phyloP scores from a whole-genome alignment of 2,888 invertebrate species.

The Venusia cambrica region DNA sequence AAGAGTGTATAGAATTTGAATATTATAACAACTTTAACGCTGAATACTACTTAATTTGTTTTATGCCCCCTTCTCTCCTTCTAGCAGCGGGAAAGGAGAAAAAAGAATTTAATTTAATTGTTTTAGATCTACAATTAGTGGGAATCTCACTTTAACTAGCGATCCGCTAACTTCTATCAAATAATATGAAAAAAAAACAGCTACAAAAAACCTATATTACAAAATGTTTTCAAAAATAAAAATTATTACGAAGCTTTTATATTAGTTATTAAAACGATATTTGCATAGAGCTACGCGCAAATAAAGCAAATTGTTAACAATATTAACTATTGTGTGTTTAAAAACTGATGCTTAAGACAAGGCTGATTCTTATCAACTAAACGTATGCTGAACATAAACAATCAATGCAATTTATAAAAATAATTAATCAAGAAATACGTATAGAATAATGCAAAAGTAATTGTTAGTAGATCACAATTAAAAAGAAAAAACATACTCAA shows the following conservation, averaged over 20 bases:
- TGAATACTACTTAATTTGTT: constrained; percentile 38
- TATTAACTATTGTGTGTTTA: no score
- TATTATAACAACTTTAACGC: constrained; percentile 48
- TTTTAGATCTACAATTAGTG: constrained; percentile 38
- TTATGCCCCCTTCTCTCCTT: constrained; percentile 68
- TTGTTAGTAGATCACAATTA: no score
- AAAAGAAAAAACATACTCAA: constrained; percentile 1
- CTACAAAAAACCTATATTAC: no score
- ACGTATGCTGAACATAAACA: no score
- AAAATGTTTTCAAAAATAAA: no score
- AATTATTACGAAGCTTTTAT: no score
- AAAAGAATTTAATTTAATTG: constrained; percentile 35
- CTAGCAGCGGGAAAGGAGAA: constrained; percentile 75
- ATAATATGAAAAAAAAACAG: neutral
- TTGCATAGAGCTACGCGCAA: no score
- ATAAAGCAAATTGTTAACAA: no score
- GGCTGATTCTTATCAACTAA: no score
- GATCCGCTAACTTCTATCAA: constrained; percentile 2
- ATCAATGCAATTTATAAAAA: no score
- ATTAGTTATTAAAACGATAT: no score
- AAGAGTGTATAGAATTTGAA: constrained; percentile 67
- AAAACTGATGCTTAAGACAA: no score
- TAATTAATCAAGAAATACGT: neutral
- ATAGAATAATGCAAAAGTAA: neutral
- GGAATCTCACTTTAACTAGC: constrained; percentile 38